A percentile compares a stretch with the other conserved stretches of the same genome.
phyloP scores from a whole-genome alignment of 2,113 vertebrate species.

The Lota lota region DNA sequence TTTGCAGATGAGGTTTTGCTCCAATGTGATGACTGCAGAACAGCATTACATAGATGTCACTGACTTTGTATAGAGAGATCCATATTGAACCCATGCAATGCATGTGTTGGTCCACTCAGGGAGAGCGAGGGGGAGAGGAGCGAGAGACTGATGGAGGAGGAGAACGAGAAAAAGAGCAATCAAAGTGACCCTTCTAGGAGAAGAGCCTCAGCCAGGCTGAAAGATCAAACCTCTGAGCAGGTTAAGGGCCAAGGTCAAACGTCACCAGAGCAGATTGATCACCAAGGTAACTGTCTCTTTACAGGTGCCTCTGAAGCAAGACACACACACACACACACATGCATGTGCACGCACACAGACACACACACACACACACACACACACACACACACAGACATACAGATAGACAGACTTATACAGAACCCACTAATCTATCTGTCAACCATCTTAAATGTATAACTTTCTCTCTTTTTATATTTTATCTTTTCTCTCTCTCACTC shows the following conservation, averaged over 20 bases:
- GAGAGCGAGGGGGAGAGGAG: not conserved
- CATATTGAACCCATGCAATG: too few relatives aligned
- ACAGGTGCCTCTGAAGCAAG: not conserved
- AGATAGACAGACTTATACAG: not conserved
- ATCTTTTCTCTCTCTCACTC: too few relatives aligned
- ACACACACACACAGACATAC: not conserved
- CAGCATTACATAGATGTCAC: too few relatives aligned
- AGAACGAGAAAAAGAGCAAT: not conserved
- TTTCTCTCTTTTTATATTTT: too few relatives aligned
- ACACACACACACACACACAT: not conserved
- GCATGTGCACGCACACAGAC: not conserved
- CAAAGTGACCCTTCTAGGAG: not conserved
- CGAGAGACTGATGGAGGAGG: not conserved
- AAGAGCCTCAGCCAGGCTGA: not conserved
- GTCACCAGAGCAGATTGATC: not conserved
- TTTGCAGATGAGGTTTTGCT: too few relatives aligned
- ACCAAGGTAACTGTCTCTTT: not conserved
- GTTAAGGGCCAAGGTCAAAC: not conserved
- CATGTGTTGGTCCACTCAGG: not conserved
- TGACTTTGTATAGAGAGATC: too few relatives aligned
- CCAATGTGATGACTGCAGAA: too few relatives aligned
- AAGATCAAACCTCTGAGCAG: not conserved
- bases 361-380: slow-evolving; percentile 1
- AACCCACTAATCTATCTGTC: too few relatives aligned
- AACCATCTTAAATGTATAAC: too few relatives aligned